Evolutionary conservation across 2,113 vertebrate species (phyloP).

Genomic region (Tychaedon coryphoeus): DNA sequence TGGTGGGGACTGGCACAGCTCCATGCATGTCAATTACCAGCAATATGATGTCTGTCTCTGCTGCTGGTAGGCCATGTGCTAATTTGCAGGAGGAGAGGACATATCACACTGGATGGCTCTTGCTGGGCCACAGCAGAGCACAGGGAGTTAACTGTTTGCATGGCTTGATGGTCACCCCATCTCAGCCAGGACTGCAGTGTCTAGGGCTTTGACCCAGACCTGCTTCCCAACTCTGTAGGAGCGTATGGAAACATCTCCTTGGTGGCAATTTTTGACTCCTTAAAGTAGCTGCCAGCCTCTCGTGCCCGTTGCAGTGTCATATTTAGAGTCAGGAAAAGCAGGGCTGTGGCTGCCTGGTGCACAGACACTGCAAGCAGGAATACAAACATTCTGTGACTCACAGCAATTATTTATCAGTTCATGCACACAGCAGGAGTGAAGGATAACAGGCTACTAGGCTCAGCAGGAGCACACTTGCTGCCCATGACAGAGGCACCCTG

Average conservation of each 20-base stretch:
- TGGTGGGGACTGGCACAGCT: not conserved
- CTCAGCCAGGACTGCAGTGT: not conserved
- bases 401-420: not conserved
- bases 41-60: conserved; percentile 32
- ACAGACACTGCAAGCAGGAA: not conserved
- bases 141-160: not conserved
- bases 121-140: not conserved
- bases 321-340: not conserved
- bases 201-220: not conserved
- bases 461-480: not conserved
- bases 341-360: not conserved
- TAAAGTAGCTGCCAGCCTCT: not conserved
- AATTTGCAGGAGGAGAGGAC: conserved; percentile 2
- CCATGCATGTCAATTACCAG: conserved; percentile 3
- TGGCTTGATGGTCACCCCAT: accelerated
- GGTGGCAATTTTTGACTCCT: not conserved
- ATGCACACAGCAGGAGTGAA: not conserved
- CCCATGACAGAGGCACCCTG: not conserved
- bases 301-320: accelerated
- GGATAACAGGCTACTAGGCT: not conserved
- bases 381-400: not conserved
- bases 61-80: not conserved
- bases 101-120: not conserved
- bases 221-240: not conserved
- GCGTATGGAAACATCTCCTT: not conserved